Base-by-base conservation (phyloP, 2,888 invertebrate genomes). In the Arge pagana region DNA sequence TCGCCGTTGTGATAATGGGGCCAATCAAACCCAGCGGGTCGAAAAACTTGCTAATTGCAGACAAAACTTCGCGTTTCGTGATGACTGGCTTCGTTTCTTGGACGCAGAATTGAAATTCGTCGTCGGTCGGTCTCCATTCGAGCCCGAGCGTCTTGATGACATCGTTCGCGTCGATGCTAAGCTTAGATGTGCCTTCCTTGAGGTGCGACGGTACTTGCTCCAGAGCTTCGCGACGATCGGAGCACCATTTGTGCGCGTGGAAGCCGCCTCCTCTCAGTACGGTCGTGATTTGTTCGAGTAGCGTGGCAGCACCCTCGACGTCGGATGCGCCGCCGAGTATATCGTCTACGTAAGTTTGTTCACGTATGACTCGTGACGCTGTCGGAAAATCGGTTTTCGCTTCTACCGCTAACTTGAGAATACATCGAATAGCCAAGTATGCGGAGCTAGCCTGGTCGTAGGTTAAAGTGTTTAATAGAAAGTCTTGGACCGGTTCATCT, bases 311-410 rank as follows among this genome's bases (percentile, higher is more conserved):
- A 35, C 61, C 49, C 4, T 56, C 53, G 3, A 56, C 26, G 6
- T 59, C 50, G 13, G 43, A 6, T 1, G 55, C 51, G 8, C 64
- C 62, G 8, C 58, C 36, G 6, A 65, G 18, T 1, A 64, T 18
- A 51, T 62, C 61, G 45, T 67, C 61, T 15, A 68, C 59, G 19
- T 69, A 68, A 18, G 61, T 55, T 13, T 65, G 57, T 1, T 55
- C 18, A 1, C 28, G 15, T 3, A 65, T 7, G 3, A 48, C 50
- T 11, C 30, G 10, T 0, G 60, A 48, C 5, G 62, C 63, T 2
- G 21, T 4, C 0, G 67, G 64, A 28, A 49, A 53, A 2, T 18
- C 28, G n/a, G 31, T 7, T 36, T 41, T 10, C 23, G 53, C 53
- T 21, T 61, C 59, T 2, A 51, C 5, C 1, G 62, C 62, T 2